Base-by-base conservation (phyloP, 2,113 vertebrate species). In the Pseudorasbora parva region DNA sequence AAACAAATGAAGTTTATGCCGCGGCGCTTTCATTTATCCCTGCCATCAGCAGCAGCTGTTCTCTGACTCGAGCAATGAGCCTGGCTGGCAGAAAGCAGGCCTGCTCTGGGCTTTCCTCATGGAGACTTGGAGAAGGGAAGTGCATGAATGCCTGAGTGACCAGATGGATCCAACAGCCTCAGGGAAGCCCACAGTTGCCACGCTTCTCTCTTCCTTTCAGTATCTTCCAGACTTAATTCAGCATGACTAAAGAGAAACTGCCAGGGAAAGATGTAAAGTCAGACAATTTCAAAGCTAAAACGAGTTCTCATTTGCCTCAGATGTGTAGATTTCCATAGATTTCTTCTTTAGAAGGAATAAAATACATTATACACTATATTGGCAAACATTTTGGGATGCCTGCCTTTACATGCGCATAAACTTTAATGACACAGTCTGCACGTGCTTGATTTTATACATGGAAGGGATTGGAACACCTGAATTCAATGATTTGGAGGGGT, bases 31-130 rank as follows among this genome's bases (percentile, higher is more conserved):
- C 1, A 49, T 71, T 54, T 66, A 19, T 21, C 68, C 27, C 57
- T 68, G 49, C 54, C 78, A 68, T 85, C 83, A 74, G 68, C n/a
- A 76, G 27, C 68, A 64, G 43, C 80, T 85, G 76, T 17, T 80
- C 54, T 21, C 59, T 47, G 78, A 41, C 47, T 85, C 41, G 17
- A 74, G 57, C 68, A 59, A n/a, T 60, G 51, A 23, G 56, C 17
- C n/a, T 81, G 12, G 56, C 49, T 86, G 54, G 66, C 41, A 51
- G 37, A 49, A 47, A n/a, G 37, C 66, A 23, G 57, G 5, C 57
- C 41, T 37, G 75, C 54, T 80, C 33, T 68, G 45, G 47, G 33
- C 21, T 37, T 68, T 68, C 82, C 60, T 68, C 25, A 43, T 68
- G 56, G 71, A 77, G 45, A 33, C 62, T 62, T 54, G 45, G 43